Conservation (phyloP, 2,113 vertebrate species). For the Oryzias javanicus region DNA sequence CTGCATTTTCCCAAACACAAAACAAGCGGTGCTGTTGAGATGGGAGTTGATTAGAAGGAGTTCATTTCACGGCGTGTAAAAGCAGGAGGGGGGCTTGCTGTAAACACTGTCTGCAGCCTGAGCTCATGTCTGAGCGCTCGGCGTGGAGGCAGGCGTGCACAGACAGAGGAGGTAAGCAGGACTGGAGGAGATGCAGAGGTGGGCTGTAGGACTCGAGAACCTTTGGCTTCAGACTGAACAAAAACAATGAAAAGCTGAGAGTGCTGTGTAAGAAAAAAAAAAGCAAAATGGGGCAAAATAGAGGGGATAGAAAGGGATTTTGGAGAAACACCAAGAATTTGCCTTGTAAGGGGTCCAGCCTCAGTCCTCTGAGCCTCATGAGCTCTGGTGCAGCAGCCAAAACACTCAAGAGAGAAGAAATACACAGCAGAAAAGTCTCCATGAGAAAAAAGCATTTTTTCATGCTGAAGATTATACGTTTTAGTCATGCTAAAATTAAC, state of each 20-base stretch:
- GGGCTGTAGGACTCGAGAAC: not conserved
- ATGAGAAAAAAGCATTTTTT: conserved; percentile 4
- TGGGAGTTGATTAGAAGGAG: conserved; percentile 54
- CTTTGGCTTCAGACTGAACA: not conserved
- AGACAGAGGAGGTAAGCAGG: conserved; percentile 23
- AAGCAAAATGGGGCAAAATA: conserved; percentile 31
- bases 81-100: conserved; percentile 45
- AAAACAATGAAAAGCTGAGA: conserved; percentile 24
- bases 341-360: conserved; percentile 76
- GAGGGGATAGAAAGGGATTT: conserved; percentile 27
- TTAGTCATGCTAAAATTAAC: not conserved
- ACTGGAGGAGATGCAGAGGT: conserved; percentile 8
- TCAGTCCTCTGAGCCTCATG: conserved; percentile 52
- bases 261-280: conserved; percentile 28
- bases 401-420: conserved; percentile 42
- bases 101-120: conserved; percentile 54
- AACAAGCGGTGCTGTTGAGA: conserved; percentile 1
- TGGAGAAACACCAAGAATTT: conserved; percentile 75
- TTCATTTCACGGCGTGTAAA: conserved; percentile 63
- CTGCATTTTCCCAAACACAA: not conserved
- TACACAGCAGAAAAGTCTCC: conserved; percentile 49
- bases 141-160: conserved; percentile 17
- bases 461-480: not conserved
- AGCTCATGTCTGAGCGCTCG: conserved; percentile 59
- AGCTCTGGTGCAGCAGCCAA: conserved; percentile 35